Percentiles rank a stretch among this genome's conserved stretches.
These are phyloP conservation scores for Monochamus alternatus DNA, from an alignment of 2,888 invertebrate genomes.

Conservation along the genomic window DNA sequence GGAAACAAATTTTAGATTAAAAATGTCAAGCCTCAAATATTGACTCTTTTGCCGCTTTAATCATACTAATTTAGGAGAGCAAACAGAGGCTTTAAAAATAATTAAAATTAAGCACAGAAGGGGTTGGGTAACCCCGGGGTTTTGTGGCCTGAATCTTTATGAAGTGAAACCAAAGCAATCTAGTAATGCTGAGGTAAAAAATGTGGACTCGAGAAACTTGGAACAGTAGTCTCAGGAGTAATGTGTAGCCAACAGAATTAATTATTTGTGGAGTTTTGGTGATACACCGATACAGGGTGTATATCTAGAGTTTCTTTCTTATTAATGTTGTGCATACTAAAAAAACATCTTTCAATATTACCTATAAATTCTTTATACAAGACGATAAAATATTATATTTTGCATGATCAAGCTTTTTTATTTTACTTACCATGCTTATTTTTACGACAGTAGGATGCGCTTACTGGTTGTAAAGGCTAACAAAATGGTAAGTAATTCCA, in stretches of 20 bases:
- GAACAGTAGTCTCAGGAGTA: slow-evolving; percentile 3
- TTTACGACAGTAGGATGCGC: too few relatives aligned
- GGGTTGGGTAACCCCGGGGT: slow-evolving; percentile 1
- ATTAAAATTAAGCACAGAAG: slow-evolving; percentile 6
- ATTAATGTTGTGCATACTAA: too few relatives aligned
- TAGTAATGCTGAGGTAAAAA: slow-evolving; percentile 1
- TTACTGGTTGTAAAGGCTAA: too few relatives aligned
- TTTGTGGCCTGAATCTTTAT: slow-evolving; percentile 5
- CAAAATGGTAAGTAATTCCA: too few relatives aligned
- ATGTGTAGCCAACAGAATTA: background rate
- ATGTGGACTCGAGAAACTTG: background rate
- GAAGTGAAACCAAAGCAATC: background rate
- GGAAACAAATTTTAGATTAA: slow-evolving; percentile 4
- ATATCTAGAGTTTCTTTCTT: too few relatives aligned
- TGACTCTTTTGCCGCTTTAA: slow-evolving; percentile 10
- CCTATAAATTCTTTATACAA: too few relatives aligned
- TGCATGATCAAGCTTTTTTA: too few relatives aligned
- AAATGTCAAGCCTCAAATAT: slow-evolving; percentile 12
- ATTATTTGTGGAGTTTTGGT: too few relatives aligned
- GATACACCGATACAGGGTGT: too few relatives aligned
- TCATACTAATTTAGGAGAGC: slow-evolving; percentile 10
- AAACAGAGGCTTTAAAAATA: slow-evolving; percentile 13
- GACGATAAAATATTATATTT: too few relatives aligned
- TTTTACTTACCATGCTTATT: too few relatives aligned
- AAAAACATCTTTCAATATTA: too few relatives aligned